Percentiles rank a stretch among this genome's conserved stretches.
Evolutionary conservation across 2,888 invertebrate genomes (phyloP).

Genomic region (Eremobia ochroleuca): DNA sequence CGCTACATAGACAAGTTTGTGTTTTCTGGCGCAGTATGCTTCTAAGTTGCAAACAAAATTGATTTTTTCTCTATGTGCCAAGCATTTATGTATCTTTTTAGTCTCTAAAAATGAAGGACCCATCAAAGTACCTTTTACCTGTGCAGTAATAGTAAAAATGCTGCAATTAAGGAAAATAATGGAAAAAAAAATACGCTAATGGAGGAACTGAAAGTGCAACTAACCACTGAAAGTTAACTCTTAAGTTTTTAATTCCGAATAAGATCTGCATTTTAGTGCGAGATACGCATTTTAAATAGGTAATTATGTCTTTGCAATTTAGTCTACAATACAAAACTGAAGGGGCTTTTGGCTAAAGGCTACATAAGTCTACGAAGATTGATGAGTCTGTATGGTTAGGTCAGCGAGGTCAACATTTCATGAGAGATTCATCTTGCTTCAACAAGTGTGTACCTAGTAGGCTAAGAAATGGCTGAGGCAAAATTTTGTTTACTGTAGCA

Average conservation of each 20-base stretch:
- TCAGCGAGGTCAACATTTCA: background rate
- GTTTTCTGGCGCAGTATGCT: slow-evolving; percentile 27
- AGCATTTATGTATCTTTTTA: background rate
- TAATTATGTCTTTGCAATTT: slow-evolving; percentile 1
- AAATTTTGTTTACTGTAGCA: background rate
- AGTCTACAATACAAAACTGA: background rate
- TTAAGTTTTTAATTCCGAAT: slow-evolving; percentile 32
- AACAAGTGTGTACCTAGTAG: background rate
- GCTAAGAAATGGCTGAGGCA: too few species aligned
- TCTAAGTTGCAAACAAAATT: slow-evolving; percentile 20
- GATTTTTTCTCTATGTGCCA: slow-evolving; percentile 9
- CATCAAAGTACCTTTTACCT: background rate
- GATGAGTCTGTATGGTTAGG: background rate
- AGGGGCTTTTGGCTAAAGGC: background rate
- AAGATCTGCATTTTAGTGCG: slow-evolving; percentile 19
- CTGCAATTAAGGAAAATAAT: background rate
- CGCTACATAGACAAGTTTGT: background rate
- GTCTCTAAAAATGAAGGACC: background rate
- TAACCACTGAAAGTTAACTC: slow-evolving; percentile 13
- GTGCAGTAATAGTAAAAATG: slow-evolving; percentile 9
- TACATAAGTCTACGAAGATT: background rate
- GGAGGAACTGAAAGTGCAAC: slow-evolving; percentile 16
- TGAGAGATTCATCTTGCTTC: background rate
- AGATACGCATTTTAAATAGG: slow-evolving; percentile 6
- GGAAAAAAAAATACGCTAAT: slow-evolving; percentile 16